Conservation (phyloP, 2,797 vertebrate species). For the Scomberomorus guttatus region DNA sequence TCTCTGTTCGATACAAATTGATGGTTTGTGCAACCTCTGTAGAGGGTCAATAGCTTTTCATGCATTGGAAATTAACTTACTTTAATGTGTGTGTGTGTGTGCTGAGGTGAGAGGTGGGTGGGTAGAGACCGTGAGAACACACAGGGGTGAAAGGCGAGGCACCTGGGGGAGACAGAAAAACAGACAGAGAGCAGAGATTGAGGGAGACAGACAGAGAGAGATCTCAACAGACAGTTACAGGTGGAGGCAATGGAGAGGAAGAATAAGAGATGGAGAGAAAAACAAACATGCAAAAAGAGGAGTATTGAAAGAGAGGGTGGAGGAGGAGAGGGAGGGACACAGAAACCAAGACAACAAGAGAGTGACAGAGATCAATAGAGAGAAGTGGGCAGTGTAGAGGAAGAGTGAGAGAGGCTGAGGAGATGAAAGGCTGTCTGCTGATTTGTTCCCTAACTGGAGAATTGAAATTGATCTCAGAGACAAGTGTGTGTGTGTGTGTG, state of each 20-base stretch:
- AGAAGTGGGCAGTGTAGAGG: conserved; percentile 71
- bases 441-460: conserved; percentile 76
- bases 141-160: conserved; percentile 14
- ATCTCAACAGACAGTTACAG: conserved; percentile 13
- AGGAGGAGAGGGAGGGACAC: conserved; percentile 26
- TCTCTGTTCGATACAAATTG: conserved; percentile 58
- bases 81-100: conserved; percentile 57
- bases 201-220: conserved; percentile 2
- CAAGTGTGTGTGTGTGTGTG: conserved; percentile 42
- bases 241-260: conserved; percentile 29
- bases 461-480: conserved; percentile 82
- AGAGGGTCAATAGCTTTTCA: conserved; percentile 69
- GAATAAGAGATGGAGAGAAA: conserved; percentile 18
- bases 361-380: conserved; percentile 75
- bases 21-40: conserved; percentile 67
- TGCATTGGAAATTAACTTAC: conserved; percentile 74
- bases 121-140: conserved; percentile 16
- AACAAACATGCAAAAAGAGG: conserved; percentile 12
- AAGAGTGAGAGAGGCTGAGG: conserved; percentile 65
- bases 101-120: conserved; percentile 7
- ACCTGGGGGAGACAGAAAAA: conserved; percentile 1
- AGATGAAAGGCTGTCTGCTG: conserved; percentile 80
- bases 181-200: not conserved
- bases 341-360: conserved; percentile 58
- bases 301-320: conserved; percentile 31